These are phyloP conservation scores for Atethmia centrago DNA, from an alignment of 2,888 invertebrate genomes.

Conservation along the genomic window DNA sequence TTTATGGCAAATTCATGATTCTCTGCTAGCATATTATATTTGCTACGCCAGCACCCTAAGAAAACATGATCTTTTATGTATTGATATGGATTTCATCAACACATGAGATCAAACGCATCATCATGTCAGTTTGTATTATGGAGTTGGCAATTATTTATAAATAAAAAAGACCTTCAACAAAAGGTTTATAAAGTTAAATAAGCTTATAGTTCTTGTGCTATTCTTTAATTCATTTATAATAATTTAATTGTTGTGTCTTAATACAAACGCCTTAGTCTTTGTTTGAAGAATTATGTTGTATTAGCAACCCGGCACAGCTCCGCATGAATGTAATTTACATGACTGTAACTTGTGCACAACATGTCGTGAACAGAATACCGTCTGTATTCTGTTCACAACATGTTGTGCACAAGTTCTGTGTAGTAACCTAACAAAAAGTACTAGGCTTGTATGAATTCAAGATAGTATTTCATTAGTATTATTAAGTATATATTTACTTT, in stretches of 20 bases:
- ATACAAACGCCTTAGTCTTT: background rate
- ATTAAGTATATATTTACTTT: background rate
- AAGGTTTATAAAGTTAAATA: background rate
- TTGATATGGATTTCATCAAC: background rate
- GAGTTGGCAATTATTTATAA: background rate
- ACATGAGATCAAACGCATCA: background rate
- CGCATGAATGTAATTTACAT: too few species aligned
- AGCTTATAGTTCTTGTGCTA: background rate
- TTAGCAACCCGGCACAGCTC: rapidly evolving
- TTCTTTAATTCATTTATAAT: background rate
- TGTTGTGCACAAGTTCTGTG: background rate
- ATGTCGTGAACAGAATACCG: too few species aligned
- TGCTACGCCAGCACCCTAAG: background rate
- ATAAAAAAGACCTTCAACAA: background rate
- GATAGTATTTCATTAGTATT: background rate
- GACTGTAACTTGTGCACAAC: too few species aligned
- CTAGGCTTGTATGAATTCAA: background rate
- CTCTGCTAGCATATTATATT: background rate
- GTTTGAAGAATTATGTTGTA: background rate
- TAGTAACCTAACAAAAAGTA: background rate
- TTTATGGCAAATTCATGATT: too few species aligned
- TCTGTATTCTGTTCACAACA: too few species aligned
- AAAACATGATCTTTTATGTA: background rate
- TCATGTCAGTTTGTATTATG: too few species aligned
- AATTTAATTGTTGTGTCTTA: background rate